Conservation (phyloP, 2,113 vertebrate genomes). For the Oryzias celebensis region DNA sequence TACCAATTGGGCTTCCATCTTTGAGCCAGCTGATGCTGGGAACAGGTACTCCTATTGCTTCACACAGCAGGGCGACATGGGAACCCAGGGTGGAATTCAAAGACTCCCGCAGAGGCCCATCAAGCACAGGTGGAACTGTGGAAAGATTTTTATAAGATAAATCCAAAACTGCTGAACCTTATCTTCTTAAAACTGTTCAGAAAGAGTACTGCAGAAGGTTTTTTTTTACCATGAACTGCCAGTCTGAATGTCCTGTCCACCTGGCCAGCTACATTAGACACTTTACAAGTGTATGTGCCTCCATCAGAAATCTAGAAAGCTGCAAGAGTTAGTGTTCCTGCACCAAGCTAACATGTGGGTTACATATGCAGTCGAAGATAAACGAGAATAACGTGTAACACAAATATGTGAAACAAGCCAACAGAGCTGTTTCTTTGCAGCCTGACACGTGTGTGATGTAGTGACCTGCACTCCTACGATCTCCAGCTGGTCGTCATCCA, state of each 20-base stretch:
- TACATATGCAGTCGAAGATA: background rate
- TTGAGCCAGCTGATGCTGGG: constrained; percentile 86
- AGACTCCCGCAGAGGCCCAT: constrained; percentile 71
- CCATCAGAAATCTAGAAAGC: constrained; percentile 72
- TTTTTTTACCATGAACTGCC: constrained; percentile 78
- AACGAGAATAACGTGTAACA: background rate
- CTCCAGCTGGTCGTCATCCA: constrained; percentile 74
- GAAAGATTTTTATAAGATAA: background rate
- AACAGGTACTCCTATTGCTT: constrained; percentile 70
- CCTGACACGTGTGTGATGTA: constrained; percentile 2
- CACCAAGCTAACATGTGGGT: background rate
- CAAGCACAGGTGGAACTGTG: constrained; percentile 71
- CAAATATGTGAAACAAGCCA: background rate
- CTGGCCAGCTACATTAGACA: constrained; percentile 82
- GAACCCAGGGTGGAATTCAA: constrained; percentile 80
- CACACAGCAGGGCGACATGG: constrained; percentile 81
- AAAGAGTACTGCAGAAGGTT: background rate
- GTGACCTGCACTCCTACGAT: constrained; percentile 79
- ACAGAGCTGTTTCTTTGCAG: constrained; percentile 19
- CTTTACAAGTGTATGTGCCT: constrained; percentile 84
- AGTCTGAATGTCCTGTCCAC: constrained; percentile 78
- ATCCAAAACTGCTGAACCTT: background rate
- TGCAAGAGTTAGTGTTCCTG: background rate
- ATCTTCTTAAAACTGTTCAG: background rate
- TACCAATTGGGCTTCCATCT: constrained; percentile 83